Conservation (phyloP, 2,113 vertebrate species). For the Calidris pugnax region DNA sequence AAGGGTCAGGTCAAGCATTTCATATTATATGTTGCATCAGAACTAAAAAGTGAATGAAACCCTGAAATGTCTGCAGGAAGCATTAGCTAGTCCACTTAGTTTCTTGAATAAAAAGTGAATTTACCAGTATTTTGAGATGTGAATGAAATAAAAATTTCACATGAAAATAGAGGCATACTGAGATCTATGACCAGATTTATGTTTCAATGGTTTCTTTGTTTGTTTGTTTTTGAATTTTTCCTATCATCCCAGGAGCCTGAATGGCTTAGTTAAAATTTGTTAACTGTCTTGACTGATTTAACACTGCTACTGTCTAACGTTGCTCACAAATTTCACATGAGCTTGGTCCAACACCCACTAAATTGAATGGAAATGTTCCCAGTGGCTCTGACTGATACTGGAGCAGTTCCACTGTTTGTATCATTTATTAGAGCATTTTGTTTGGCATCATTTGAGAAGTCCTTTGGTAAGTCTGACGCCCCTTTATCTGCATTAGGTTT, state of each 20-base stretch:
- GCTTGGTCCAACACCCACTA: not conserved
- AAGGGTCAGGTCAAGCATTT: not conserved
- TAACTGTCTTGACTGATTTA: conserved; percentile 11
- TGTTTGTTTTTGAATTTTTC: not conserved
- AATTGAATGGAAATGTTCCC: conserved; percentile 14
- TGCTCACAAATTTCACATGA: not conserved
- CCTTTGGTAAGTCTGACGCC: not conserved
- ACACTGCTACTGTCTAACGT: not conserved
- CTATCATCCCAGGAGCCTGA: not conserved
- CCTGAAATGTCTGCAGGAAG: not conserved
- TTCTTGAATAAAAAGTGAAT: not conserved
- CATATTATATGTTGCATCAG: not conserved
- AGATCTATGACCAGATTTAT: not conserved
- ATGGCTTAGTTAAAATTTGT: not conserved
- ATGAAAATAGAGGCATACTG: not conserved
- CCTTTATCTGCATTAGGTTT: not conserved
- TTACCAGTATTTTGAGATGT: not conserved
- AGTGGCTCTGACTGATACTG: not conserved
- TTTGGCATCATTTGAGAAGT: not conserved
- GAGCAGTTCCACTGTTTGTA: not conserved
- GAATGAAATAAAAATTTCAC: not conserved
- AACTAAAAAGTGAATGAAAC: not conserved
- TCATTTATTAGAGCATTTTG: not conserved
- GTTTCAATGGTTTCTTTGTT: not conserved
- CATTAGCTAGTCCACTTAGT: not conserved